Evolutionary conservation across 2,113 vertebrate genomes (phyloP).

Genomic region (Nematolebias whitei): DNA sequence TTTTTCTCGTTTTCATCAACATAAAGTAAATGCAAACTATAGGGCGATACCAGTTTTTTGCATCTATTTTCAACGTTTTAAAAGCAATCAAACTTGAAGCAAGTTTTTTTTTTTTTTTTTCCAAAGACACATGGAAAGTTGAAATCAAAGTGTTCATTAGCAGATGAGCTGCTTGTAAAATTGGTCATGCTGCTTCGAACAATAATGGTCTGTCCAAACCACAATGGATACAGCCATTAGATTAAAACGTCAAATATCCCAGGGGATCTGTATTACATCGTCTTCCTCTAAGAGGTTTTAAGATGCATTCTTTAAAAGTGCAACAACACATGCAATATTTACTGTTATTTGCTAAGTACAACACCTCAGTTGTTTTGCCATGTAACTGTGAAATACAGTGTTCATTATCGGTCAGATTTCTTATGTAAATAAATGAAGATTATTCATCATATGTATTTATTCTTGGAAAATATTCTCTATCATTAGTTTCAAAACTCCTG

Average conservation of each 20-base stretch:
- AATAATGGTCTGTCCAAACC: constrained; percentile 71
- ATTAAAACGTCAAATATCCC: constrained; percentile 60
- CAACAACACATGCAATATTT: constrained; percentile 72
- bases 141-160: constrained; percentile 56
- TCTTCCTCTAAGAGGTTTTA: constrained; percentile 74
- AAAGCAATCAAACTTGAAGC: constrained; percentile 12
- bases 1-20: no score
- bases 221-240: constrained; percentile 73
- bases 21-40: background rate
- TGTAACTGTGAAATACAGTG: constrained; percentile 6
- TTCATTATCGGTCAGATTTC: constrained; percentile 3
- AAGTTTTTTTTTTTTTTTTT: constrained; percentile 9
- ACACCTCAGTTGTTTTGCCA: constrained; percentile 42
- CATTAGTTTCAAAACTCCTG: constrained; percentile 9
- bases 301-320: constrained; percentile 72
- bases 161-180: constrained; percentile 55
- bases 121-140: constrained; percentile 42
- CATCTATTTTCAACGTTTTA: background rate
- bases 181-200: constrained; percentile 67
- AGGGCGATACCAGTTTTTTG: background rate
- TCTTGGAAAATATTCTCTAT: constrained; percentile 16
- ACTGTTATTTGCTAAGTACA: constrained; percentile 56
- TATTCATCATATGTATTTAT: constrained; percentile 9
- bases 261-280: constrained; percentile 61
- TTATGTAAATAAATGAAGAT: background rate